Evolutionary conservation across 2,888 invertebrate species (phyloP).

Genomic region (Melanargia galathea): DNA sequence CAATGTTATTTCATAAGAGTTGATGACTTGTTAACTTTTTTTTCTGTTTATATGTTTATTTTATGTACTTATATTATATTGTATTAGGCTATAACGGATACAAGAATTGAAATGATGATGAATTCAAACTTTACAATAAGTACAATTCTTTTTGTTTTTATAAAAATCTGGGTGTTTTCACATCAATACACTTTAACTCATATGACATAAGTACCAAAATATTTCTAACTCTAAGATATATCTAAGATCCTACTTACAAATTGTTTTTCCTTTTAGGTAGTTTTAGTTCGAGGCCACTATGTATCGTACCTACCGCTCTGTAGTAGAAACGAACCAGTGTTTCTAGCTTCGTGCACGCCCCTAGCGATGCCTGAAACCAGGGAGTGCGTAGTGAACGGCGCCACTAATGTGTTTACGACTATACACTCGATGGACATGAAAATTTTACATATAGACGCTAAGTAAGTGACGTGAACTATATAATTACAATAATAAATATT

Average conservation of each 20-base stretch:
- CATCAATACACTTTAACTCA: too few species aligned
- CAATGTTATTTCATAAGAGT: too few species aligned
- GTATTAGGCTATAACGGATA: too few species aligned
- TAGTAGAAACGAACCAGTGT: slow-evolving; percentile 97
- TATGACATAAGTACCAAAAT: too few species aligned
- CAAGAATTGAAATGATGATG: too few species aligned
- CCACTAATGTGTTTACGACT: slow-evolving; percentile 98
- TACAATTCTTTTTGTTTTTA: too few species aligned
- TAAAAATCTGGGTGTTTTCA: too few species aligned
- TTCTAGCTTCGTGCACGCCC: slow-evolving; percentile 97
- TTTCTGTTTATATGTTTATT: too few species aligned
- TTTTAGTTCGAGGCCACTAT: slow-evolving; percentile 97
- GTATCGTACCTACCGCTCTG: slow-evolving; percentile 95
- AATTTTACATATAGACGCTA: slow-evolving; percentile 93
- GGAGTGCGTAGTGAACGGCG: slow-evolving; percentile 97
- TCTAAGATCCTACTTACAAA: background rate
- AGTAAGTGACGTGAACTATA: slow-evolving; percentile 32
- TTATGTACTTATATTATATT: too few species aligned
- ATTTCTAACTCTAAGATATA: too few species aligned
- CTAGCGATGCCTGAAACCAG: slow-evolving; percentile 98
- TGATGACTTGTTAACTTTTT: too few species aligned
- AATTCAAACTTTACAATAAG: too few species aligned
- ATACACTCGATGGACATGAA: slow-evolving; percentile 99
- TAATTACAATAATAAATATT: background rate
- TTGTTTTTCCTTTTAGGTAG: slow-evolving; percentile 87